phyloP scores from a whole-genome alignment of 2,113 vertebrate genomes.

The Callospermophilus lateralis region DNA sequence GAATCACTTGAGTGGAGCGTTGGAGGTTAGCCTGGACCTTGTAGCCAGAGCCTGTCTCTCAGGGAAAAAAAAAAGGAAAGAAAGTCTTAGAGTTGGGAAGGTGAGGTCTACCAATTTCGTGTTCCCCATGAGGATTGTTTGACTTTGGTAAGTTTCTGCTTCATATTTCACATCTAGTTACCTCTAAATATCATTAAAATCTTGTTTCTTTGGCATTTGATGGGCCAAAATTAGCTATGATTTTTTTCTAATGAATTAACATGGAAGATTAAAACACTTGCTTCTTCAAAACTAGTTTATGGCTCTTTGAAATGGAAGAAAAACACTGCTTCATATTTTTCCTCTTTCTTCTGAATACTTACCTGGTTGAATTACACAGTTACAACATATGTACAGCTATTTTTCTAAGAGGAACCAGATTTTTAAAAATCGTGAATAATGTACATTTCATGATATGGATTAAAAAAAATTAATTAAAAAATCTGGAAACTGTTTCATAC shows the following conservation, averaged over 20 bases:
- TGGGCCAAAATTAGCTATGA: constrained; percentile 13
- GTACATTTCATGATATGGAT: constrained; percentile 31
- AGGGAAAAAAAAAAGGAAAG: neutral
- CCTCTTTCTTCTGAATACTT: neutral
- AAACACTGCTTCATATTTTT: constrained; percentile 1
- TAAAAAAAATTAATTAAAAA: constrained; percentile 38
- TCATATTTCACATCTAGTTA: constrained; percentile 10
- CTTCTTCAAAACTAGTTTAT: constrained; percentile 35
- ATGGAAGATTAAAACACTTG: neutral
- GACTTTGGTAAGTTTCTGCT: constrained; percentile 15
- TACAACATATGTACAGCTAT: neutral
- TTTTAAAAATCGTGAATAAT: neutral
- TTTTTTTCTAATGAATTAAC: neutral
- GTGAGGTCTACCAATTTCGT: neutral
- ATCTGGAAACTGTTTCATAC: neutral
- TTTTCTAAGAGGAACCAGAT: constrained; percentile 11
- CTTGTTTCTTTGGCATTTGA: constrained; percentile 42
- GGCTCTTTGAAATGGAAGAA: constrained; percentile 40
- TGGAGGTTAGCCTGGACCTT: neutral
- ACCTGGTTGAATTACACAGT: neutral
- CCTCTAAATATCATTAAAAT: constrained; percentile 28
- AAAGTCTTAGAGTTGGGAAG: neutral
- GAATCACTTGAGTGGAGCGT: neutral
- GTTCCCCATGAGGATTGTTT: neutral
- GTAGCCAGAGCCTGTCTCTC: neutral